Evolutionary conservation across 2,888 invertebrate genomes (phyloP), one percentile per base, ranked within the genome.

Genomic region (Aethes cnicana): DNA sequence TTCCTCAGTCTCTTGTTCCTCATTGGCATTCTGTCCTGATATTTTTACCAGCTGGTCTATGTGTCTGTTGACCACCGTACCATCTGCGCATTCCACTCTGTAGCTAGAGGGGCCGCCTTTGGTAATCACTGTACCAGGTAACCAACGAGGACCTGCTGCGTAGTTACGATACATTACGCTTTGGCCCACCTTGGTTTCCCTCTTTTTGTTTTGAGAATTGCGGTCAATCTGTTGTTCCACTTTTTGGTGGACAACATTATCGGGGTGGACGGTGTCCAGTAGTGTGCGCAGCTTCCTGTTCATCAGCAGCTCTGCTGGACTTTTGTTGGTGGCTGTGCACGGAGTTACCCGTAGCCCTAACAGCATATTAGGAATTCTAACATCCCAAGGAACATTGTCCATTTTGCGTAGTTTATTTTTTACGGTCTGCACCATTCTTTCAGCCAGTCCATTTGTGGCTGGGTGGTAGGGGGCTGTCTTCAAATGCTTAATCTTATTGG

Each of bases 391-490:
- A 0, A 55, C n/a, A 26, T 43, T 14, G 1, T 53, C 41, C 42
- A 56, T 53, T 35, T 62, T 55, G 0, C 47, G 28, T 6, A 59
- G 25, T 41, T 59, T 61, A 17, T 55, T 47, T 43, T 60, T 61
- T 4, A 58, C 33, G 0, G 59, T 61, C 23, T 63, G 60, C 1
- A 60, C 54, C 47, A 57, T 55, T 21, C 59, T 36, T 35, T 63
- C 61, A 3, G 55, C 56, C n/a, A 55, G 43, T 0, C 63, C 60
- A 26, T 61, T 61, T 1, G 59, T 57, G 6, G 57, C 47, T 3
- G 60, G 60, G 21, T 59, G 60, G 26, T 58, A 58, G 3, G 60
- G 63, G 6, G 56, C 55, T 33, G 59, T 53, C 0, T 39, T 50
- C 2, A 60, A n/a, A 21, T 60, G 58, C n/a, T 32, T 18, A 25